These are phyloP conservation scores for Hermetia illucens DNA, from an alignment of 1,140 invertebrate genomes.

Conservation along the genomic window DNA sequence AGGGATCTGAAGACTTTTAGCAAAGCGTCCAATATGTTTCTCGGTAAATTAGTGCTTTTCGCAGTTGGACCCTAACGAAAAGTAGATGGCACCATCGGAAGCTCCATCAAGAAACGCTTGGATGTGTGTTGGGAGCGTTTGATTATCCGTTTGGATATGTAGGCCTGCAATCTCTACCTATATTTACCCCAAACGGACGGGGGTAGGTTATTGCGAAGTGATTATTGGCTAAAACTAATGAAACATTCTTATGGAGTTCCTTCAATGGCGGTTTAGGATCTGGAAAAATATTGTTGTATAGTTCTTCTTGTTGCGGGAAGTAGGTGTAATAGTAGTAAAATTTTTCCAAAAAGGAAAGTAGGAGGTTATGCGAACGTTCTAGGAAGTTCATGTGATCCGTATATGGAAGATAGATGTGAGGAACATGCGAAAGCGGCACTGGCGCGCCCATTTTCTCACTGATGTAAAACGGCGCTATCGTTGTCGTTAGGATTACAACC, in stretches of 20 bases:
- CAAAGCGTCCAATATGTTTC: slow-evolving; percentile 32
- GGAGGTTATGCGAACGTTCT: slow-evolving; percentile 33
- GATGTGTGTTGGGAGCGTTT: slow-evolving; percentile 33
- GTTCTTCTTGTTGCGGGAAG: slow-evolving; percentile 12
- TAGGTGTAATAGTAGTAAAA: slow-evolving; percentile 8
- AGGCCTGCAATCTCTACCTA: slow-evolving; percentile 10
- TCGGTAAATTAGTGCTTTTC: slow-evolving; percentile 29
- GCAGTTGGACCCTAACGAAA: slow-evolving; percentile 44
- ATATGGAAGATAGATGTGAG: slow-evolving; percentile 19
- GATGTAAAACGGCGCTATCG: slow-evolving; percentile 9
- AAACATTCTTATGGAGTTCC: slow-evolving; percentile 11
- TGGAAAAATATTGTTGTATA: slow-evolving; percentile 13
- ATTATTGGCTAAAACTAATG: slow-evolving; percentile 24
- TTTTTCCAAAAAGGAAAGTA: slow-evolving; percentile 3
- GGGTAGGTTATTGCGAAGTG: slow-evolving; percentile 24
- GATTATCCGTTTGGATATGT: neutral
- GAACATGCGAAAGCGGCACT: slow-evolving; percentile 9
- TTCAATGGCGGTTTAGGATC: slow-evolving; percentile 9
- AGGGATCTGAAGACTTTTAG: slow-evolving; percentile 35
- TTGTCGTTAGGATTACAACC: slow-evolving; percentile 9
- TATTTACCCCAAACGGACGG: slow-evolving; percentile 24
- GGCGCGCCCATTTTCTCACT: slow-evolving; percentile 11
- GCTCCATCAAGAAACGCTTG: slow-evolving; percentile 42
- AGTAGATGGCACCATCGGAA: slow-evolving; percentile 44
- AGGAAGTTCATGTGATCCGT: slow-evolving; percentile 35